Evolutionary conservation across 1,140 invertebrate genomes (phyloP).

Genomic region (Trichomalopsis sarcophagae): DNA sequence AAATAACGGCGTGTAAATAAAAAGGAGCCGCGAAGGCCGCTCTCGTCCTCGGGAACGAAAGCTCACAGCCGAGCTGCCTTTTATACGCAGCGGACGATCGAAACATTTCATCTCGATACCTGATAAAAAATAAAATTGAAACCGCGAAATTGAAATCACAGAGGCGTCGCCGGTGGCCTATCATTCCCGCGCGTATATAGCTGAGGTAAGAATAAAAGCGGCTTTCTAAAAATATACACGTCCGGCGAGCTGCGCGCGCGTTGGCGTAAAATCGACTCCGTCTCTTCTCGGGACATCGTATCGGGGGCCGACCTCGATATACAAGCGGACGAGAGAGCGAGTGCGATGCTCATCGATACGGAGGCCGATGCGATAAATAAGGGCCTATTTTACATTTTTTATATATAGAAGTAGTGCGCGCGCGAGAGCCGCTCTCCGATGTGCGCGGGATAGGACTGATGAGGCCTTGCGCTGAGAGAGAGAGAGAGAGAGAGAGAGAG

Average conservation of each 20-base stretch:
- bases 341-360: conserved; percentile 16
- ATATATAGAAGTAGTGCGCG: neutral
- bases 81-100: no score
- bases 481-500: no score
- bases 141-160: neutral
- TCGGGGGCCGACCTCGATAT: conserved; percentile 39
- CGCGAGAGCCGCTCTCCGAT: no score
- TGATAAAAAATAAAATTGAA: neutral
- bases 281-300: neutral
- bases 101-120: no score
- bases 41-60: neutral
- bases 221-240: conserved; percentile 31
- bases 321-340: neutral
- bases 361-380: neutral
- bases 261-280: neutral
- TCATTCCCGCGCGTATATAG: neutral
- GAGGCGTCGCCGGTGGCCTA: neutral
- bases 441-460: neutral
- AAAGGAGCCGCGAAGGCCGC: neutral
- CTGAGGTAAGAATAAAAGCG: conserved; percentile 17
- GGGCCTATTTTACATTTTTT: conserved; percentile 21
- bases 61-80: neutral
- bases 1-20: conserved; percentile 2
- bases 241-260: neutral
- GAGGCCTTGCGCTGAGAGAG: neutral